These are phyloP conservation scores for Tetragonula carbonaria DNA, from an alignment of 2,888 invertebrate species.

Conservation along the genomic window DNA sequence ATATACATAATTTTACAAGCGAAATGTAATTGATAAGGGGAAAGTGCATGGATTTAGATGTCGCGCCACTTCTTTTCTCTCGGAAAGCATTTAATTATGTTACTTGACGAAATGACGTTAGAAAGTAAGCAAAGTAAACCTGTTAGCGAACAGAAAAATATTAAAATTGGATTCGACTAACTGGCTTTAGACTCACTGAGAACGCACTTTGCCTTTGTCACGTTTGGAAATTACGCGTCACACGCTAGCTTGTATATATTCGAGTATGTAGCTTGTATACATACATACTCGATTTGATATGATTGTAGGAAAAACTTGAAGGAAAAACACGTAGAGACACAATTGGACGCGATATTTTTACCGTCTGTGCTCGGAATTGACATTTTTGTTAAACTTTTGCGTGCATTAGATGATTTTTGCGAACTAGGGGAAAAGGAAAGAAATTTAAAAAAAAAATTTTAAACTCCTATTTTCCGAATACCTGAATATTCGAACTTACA, in stretches of 20 bases:
- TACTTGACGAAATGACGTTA: neutral
- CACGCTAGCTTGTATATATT: neutral
- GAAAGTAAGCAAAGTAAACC: neutral
- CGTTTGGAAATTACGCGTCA: neutral
- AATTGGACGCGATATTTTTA: neutral
- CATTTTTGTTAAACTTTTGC: too few relatives aligned
- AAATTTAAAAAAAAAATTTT: too few relatives aligned
- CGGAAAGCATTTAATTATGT: neutral
- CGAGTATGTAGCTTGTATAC: too few relatives aligned
- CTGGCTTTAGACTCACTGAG: neutral
- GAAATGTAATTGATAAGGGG: too few relatives aligned
- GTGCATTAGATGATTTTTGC: too few relatives aligned
- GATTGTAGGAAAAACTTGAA: neutral
- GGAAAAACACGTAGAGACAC: neutral
- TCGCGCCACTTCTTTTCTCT: neutral
- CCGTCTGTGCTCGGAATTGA: too few relatives aligned
- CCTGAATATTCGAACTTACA: too few relatives aligned
- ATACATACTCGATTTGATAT: neutral
- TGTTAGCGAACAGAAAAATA: slow-evolving; percentile 4
- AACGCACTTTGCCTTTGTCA: neutral
- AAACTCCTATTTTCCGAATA: too few relatives aligned
- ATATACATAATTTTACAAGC: too few relatives aligned
- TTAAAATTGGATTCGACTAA: slow-evolving; percentile 15
- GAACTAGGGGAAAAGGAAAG: too few relatives aligned
- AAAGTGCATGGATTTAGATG: too few relatives aligned